phyloP scores from a whole-genome alignment of 2,888 invertebrate genomes.

The Synanthedon vespiformis region DNA sequence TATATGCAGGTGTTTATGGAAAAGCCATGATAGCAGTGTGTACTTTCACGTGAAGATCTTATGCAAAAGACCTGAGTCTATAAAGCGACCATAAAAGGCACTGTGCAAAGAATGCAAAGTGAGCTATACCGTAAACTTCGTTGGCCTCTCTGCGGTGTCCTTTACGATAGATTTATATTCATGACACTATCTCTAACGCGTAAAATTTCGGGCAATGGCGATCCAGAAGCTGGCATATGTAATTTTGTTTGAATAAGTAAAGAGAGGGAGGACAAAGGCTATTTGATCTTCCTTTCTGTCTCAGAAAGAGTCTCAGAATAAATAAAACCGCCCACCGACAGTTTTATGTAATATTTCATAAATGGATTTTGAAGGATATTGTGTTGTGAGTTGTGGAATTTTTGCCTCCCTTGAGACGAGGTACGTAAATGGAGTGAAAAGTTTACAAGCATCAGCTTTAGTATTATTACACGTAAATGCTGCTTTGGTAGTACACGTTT shows the following conservation, averaged over 20 bases:
- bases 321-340: conserved; percentile 50
- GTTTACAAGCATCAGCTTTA: too few species aligned
- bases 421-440: conserved; percentile 4
- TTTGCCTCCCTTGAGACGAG: conserved; percentile 9
- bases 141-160: conserved; percentile 58
- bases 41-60: conserved; percentile 35
- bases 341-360: conserved; percentile 59
- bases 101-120: conserved; percentile 68
- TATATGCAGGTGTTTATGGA: background rate
- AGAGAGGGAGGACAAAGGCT: conserved; percentile 65
- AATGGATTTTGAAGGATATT: conserved; percentile 56
- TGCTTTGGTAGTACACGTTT: too few species aligned
- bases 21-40: background rate
- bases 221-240: conserved; percentile 68
- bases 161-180: conserved; percentile 71
- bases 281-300: conserved; percentile 59
- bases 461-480: too few species aligned
- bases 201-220: conserved; percentile 69
- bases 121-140: conserved; percentile 55
- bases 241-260: conserved; percentile 72
- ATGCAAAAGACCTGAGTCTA: conserved; percentile 64
- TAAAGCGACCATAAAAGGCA: conserved; percentile 63
- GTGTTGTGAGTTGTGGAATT: conserved; percentile 24
- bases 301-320: conserved; percentile 39
- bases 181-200: conserved; percentile 67